Percentiles rank a stretch among this genome's conserved stretches.
phyloP scores from a whole-genome alignment of 30 jellyfish, hydroid and myxozoan genomes.

The Hydractinia echinata region DNA sequence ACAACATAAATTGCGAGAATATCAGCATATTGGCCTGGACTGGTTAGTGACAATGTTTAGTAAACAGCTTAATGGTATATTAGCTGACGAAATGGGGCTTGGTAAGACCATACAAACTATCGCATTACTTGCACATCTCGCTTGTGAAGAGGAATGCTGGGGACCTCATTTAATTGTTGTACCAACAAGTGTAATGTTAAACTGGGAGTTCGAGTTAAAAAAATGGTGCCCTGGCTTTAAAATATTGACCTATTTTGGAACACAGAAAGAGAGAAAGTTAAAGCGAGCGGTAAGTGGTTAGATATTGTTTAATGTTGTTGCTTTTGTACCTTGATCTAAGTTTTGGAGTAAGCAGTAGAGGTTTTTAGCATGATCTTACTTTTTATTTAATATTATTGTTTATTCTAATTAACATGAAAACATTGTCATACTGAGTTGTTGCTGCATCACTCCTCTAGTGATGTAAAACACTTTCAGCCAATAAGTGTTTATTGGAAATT shows the following conservation, averaged over 20 bases:
- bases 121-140: conserved; percentile 89
- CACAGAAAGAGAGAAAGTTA: conserved; percentile 84
- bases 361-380: no score
- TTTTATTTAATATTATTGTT: no score
- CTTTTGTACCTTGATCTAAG: no score
- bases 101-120: conserved; percentile 95
- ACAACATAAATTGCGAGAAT: conserved; percentile 77
- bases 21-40: conserved; percentile 95
- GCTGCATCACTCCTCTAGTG: no score
- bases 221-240: conserved; percentile 98
- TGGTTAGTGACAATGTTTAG: conserved; percentile 95
- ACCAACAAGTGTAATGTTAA: conserved; percentile 97
- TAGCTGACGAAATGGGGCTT: conserved; percentile 98
- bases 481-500: no score
- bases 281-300: conserved; percentile 63
- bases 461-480: no score
- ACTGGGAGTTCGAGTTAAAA: conserved; percentile 92
- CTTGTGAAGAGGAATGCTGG: conserved; percentile 95
- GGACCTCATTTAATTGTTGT: conserved; percentile 99
- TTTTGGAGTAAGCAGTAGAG: no score
- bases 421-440: no score
- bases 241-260: conserved; percentile 79
- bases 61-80: conserved; percentile 84
- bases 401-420: no score
- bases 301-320: no score